Conservation (phyloP, 1,140 invertebrate genomes). For the Drosophila asahinai region DNA sequence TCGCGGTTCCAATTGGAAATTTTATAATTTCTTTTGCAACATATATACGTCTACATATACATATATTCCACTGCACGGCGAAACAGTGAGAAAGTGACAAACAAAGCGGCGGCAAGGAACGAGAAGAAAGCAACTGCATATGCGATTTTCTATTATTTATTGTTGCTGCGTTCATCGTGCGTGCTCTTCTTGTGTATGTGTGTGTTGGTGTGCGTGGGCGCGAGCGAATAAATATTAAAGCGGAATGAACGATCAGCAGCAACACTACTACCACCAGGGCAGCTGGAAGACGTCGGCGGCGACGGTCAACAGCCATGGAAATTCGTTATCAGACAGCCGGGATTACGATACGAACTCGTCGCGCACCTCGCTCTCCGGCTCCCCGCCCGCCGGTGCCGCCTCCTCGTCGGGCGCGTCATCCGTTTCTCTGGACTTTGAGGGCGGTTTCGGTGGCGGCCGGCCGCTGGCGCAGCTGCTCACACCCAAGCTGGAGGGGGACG, state of each 20-base stretch:
- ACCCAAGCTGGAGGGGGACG: conserved; percentile 48
- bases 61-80: conserved; percentile 39
- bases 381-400: conserved; percentile 51
- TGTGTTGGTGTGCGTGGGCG: conserved; percentile 49
- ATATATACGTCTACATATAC: conserved; percentile 42
- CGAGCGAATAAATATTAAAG: conserved; percentile 60
- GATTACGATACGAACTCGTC: conserved; percentile 81
- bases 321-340: conserved; percentile 79
- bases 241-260: conserved; percentile 68
- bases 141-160: conserved; percentile 33
- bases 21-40: conserved; percentile 68
- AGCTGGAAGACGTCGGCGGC: conserved; percentile 47
- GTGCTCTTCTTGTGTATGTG: conserved; percentile 37
- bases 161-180: conserved; percentile 8
- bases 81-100: conserved; percentile 51
- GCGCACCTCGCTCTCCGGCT: conserved; percentile 69
- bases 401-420: conserved; percentile 33
- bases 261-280: conserved; percentile 28
- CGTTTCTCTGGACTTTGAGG: conserved; percentile 44
- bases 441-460: conserved; percentile 50
- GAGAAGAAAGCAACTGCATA: conserved; percentile 54
- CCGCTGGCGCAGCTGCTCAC: conserved; percentile 50
- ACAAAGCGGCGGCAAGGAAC: conserved; percentile 14
- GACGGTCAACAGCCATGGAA: conserved; percentile 49
- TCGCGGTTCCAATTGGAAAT: conserved; percentile 45